Evolutionary conservation across 1,140 invertebrate species (phyloP).

Genomic region (Lordiphosa clarofinis): DNA sequence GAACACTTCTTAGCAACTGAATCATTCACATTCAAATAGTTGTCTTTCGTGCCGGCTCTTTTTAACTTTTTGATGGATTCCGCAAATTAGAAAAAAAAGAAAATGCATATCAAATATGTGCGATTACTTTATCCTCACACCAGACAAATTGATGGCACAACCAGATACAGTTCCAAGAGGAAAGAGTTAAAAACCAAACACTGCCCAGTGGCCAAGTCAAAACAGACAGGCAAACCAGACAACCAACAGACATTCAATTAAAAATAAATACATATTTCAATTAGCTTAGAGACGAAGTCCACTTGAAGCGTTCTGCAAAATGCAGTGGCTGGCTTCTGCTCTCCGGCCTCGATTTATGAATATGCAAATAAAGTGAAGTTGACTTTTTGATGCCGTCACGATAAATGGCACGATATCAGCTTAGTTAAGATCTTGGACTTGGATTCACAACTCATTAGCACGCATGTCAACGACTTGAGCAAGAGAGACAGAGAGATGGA

Average conservation of each 20-base stretch:
- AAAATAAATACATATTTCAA: conserved; percentile 51
- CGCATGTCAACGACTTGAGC: conserved; percentile 44
- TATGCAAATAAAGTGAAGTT: conserved; percentile 59
- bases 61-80: no score
- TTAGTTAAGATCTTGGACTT: conserved; percentile 2
- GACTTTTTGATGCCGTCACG: conserved; percentile 47
- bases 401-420: conserved; percentile 56
- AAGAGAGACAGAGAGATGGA: neutral
- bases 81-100: no score
- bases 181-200: conserved; percentile 2
- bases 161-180: conserved; percentile 4
- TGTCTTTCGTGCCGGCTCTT: no score
- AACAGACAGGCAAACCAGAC: conserved; percentile 26
- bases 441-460: conserved; percentile 45
- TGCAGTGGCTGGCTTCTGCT: conserved; percentile 6
- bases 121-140: conserved; percentile 15
- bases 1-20: no score
- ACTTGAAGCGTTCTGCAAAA: conserved; percentile 13
- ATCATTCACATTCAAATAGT: no score
- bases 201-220: conserved; percentile 20
- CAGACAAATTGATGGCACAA: conserved; percentile 45
- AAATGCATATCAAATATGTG: conserved; percentile 34
- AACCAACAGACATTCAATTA: conserved; percentile 45
- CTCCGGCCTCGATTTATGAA: conserved; percentile 49
- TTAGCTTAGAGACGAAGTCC: conserved; percentile 27